Base-by-base conservation (phyloP, 2,888 invertebrate species). In the Piscicola geometra region DNA sequence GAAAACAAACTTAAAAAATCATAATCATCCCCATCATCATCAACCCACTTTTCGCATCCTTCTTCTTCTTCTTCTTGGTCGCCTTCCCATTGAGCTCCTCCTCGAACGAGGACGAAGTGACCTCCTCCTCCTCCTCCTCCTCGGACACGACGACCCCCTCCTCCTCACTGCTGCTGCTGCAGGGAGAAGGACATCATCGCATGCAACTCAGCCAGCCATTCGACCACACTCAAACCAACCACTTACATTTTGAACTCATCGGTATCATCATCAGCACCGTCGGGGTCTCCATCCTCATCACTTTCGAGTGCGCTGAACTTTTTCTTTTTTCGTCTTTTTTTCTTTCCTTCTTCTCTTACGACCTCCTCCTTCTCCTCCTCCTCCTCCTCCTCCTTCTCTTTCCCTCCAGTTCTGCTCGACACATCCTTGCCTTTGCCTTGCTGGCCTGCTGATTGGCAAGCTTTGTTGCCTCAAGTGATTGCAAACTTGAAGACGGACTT, bases 201-300 rank as follows among this genome's bases (percentile, higher is more conserved):
- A n/a, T n/a, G n/a, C n/a, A n/a, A n/a, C n/a, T n/a, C n/a, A n/a
- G n/a, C n/a, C n/a, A n/a, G n/a, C n/a, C n/a, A n/a, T n/a, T n/a
- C n/a, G n/a, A n/a, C n/a, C n/a, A n/a, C n/a, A n/a, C n/a, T n/a
- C n/a, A n/a, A n/a, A n/a, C n/a, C n/a, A n/a, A n/a, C 21, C 21
- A 78, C 78, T 76, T 66, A 91, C 89, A 93, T 92, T 83, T 93
- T 92, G 83, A 94, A 95, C 85, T 95, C 95, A 84, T 94, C 94
- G 82, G 94, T 94, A 0, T 91, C 77, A 60, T 78, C 76, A 69
- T 82, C 92, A 76, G 89, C 81, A 12, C 35, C 74, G 41, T 75
- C 70, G 15, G 75, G 82, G 41, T 82, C 92, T 76, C 89, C 82
- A 64, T 82, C 92, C 76, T 89, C 91, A 79, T 93, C 82, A 72